Base-by-base conservation (phyloP, 2,888 invertebrate species). In the Oeneis ivallda region DNA sequence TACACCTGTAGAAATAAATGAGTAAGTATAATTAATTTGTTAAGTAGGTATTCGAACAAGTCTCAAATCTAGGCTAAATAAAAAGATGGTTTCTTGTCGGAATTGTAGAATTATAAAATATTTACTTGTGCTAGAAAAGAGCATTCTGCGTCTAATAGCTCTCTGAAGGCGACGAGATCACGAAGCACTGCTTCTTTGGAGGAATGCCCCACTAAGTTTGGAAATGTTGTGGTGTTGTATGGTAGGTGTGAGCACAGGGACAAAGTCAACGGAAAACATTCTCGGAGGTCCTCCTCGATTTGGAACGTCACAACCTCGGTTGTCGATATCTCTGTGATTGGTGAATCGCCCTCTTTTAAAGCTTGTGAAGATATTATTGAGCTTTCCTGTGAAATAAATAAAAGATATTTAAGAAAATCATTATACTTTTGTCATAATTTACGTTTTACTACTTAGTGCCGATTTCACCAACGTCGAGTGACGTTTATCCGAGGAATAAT, bases 71-170 rank as follows among this genome's bases (percentile, higher is more conserved):
- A 26, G 57, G 58, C 49, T 66, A 41, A 45, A 49, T 26, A 53
- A 67, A 63, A 63, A 66, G 39, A 52, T 15, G 60, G 26, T 43
- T 54, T 50, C 26, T 32, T 10, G n/a, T n/a, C 32, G 8, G n/a
- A 39, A 45, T 47, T 56, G 53, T 34, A 10, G 15, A 59, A 41
- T 34, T 2, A 45, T 47, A 56, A 63, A 45, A 43, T 49, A 65
- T 68, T 74, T 76, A 91, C 92, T 81, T 96, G 96, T 0, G 98
- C 97, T 74, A 96, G 93, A 70, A 95, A 93, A 76, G 96, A 97
- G 82, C 98, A 98, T 85, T 98, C 97, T 0, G 96, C 96, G 81
- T 98, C 98, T 8, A 98, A 95, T n/a, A 98, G 87, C 81, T 96
- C 97, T 68, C 96, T 94, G 80, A 96, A 97, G 0, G 96, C 93